Evolutionary conservation across 2,888 invertebrate genomes (phyloP), one percentile per base, ranked within the genome.

Genomic region (Drosophila kokeensis): DNA sequence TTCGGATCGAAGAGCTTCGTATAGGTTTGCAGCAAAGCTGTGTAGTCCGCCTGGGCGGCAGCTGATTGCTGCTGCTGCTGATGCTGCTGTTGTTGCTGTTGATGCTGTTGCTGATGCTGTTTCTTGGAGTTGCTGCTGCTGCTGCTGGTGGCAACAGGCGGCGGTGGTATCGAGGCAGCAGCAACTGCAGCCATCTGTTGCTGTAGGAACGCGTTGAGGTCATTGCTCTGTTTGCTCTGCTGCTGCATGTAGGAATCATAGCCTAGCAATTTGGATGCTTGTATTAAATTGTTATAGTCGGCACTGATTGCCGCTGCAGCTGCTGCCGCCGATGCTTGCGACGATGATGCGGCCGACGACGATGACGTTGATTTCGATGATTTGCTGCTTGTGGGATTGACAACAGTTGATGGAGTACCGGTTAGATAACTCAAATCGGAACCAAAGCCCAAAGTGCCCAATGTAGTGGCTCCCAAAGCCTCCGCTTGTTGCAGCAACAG

Each of bases 401-500:
- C 38, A 1, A 54, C 36, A 30, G 57, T 42, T 8, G 59, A 63
- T 29, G 55, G 78, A 50, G 34, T 83, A n/a, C 92, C 91, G 1
- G 92, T 90, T 36, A 93, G 70, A 70, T 93, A 93, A 34, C 92
- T 92, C 49, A 93, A 92, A 68, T 93, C 93, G 4, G 91, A 82
- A 2, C 92, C 92, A 73, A 93, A 92, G 7, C 93, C 93, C 21
- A 93, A 69, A 0, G 93, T 92, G 10, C 93, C 93, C 54, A 93
- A 71, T 4, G 93, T 93, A 2, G 93, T 92, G 30, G 93, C 93
- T 0, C 93, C 93, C 65, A 93, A 70, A 1, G 93, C 93, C 67
- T 93, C 93, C 1, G 93, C 93, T 73, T 93, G 93, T 69, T 93
- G 93, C 66, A 93, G 73, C 42, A 93, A 71, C 21, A 93, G 74